A percentile compares a stretch with the other conserved stretches of the same genome.
Evolutionary conservation across 2,113 vertebrate species (phyloP).

Genomic region (Chaenocephalus aceratus): DNA sequence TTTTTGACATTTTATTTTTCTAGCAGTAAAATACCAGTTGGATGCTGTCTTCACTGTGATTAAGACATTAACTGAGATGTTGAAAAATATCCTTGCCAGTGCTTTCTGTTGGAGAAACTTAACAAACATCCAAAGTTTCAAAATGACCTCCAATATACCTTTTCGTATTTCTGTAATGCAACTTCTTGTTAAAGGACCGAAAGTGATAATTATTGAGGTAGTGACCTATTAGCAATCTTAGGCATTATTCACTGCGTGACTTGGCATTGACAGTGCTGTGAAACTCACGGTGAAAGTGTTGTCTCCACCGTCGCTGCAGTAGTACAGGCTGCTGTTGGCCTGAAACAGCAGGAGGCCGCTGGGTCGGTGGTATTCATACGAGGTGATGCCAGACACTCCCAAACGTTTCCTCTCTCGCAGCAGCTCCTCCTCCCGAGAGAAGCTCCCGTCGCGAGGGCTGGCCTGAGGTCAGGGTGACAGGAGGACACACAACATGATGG

Average conservation of each 20-base stretch:
- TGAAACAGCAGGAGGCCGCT: constrained; percentile 97
- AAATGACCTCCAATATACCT: neutral
- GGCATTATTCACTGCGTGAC: neutral
- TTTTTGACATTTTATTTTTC: neutral
- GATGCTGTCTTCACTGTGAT: neutral
- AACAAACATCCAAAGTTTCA: neutral
- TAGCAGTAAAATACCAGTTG: too few relatives aligned
- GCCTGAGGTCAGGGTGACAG: constrained; percentile 82
- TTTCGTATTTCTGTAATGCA: neutral
- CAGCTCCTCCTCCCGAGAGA: constrained; percentile 95
- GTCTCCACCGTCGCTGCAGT: constrained; percentile 91
- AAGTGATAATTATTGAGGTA: neutral
- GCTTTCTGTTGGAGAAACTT: neutral
- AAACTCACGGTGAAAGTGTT: constrained; percentile 91
- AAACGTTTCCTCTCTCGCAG: constrained; percentile 93
- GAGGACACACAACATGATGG: constrained; percentile 29
- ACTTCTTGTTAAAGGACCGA: too few relatives aligned
- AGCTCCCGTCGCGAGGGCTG: constrained; percentile 91
- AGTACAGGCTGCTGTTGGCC: constrained; percentile 96
- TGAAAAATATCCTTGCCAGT: neutral
- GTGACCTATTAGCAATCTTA: neutral
- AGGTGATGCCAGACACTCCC: constrained; percentile 95
- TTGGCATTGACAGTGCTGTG: neutral
- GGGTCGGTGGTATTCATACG: constrained; percentile 92
- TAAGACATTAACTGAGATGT: neutral